Evolutionary conservation across 2,113 vertebrate genomes (phyloP).

Genomic region (Motacilla tschutschensis): DNA sequence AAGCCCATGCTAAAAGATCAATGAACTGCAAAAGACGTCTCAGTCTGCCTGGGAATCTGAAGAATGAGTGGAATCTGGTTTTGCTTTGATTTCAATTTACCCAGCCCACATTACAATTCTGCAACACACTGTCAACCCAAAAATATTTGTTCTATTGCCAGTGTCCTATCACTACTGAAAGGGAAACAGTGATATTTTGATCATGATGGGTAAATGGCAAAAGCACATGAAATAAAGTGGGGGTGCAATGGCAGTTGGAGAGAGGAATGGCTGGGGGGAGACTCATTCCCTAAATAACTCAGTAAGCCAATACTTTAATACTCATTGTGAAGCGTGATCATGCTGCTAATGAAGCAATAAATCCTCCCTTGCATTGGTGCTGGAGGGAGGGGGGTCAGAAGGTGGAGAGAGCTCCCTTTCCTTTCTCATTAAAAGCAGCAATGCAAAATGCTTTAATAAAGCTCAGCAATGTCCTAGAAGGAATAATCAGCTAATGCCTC

Average conservation of each 20-base stretch:
- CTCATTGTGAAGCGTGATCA: constrained; percentile 10
- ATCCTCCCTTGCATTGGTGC: constrained; percentile 32
- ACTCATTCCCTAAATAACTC: constrained; percentile 38
- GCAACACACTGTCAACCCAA: constrained; percentile 3
- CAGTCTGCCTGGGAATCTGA: constrained; percentile 35
- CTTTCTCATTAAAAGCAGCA: constrained; percentile 32
- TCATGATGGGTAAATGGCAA: not conserved
- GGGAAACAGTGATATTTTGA: not conserved
- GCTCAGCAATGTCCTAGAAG: constrained; percentile 17
- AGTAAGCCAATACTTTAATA: constrained; percentile 32
- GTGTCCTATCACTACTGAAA: not conserved
- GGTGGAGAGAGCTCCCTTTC: constrained; percentile 20
- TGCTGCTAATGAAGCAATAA: constrained; percentile 58
- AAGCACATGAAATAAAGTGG: not conserved
- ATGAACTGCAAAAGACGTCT: constrained; percentile 44
- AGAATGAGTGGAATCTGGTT: constrained; percentile 46
- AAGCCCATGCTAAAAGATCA: constrained; percentile 12
- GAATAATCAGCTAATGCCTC: constrained; percentile 15
- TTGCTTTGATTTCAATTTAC: constrained; percentile 47
- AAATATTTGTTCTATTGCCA: constrained; percentile 28
- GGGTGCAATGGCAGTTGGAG: not conserved
- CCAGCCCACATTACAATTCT: constrained; percentile 24
- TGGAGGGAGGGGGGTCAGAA: constrained; percentile 38
- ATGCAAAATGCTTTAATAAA: constrained; percentile 39
- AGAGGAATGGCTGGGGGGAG: not conserved